These are phyloP conservation scores for Nemotelus nigrinus DNA, from an alignment of 2,888 invertebrate species.

Conservation along the genomic window DNA sequence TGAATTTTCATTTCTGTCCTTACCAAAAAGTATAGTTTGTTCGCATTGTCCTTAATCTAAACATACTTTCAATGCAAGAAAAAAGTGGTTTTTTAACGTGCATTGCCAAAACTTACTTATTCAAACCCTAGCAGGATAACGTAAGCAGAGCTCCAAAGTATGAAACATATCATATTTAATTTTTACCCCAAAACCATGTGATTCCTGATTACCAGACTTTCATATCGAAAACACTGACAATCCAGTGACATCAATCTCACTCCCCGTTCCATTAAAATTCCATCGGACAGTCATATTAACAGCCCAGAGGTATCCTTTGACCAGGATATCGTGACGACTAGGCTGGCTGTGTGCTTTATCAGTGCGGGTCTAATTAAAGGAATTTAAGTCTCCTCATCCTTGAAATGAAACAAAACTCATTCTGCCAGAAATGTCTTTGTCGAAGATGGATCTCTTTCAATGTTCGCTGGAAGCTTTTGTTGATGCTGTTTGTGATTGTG, in stretches of 20 bases:
- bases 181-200: too few species aligned
- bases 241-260: background rate
- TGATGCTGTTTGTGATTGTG: slow-evolving; percentile 36
- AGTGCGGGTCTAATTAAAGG: slow-evolving; percentile 46
- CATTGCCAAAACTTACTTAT: too few species aligned
- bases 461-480: slow-evolving; percentile 30
- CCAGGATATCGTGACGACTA: slow-evolving; percentile 7
- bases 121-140: too few species aligned
- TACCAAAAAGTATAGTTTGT: background rate
- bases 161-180: too few species aligned
- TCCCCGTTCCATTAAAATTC: slow-evolving; percentile 7
- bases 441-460: slow-evolving; percentile 16
- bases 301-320: slow-evolving; percentile 35
- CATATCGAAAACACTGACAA: background rate
- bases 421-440: background rate
- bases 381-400: slow-evolving; percentile 38
- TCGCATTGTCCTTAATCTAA: too few species aligned
- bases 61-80: too few species aligned
- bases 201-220: background rate
- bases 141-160: too few species aligned
- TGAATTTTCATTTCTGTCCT: background rate
- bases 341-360: slow-evolving; percentile 29
- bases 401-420: slow-evolving; percentile 33
- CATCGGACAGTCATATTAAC: slow-evolving; percentile 13
- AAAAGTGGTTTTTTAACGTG: too few species aligned